A percentile compares a stretch with the other conserved stretches of the same genome.
Evolutionary conservation across 2,113 vertebrate genomes (phyloP).

Genomic region (Cettia cetti): DNA sequence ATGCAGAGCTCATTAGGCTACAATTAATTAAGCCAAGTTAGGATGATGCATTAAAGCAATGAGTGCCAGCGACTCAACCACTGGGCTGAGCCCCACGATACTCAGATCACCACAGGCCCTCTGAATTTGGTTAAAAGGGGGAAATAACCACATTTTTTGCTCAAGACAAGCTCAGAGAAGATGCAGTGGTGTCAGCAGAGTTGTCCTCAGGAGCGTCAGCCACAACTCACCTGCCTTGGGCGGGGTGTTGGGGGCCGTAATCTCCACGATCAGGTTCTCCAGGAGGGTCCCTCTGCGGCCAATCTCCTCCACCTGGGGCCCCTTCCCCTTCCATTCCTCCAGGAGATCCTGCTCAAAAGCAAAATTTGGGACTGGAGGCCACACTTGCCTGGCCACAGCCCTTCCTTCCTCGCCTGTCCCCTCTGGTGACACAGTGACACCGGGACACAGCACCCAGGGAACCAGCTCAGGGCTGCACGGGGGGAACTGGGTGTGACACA

Average conservation of each 20-base stretch:
- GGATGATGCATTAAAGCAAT: not conserved
- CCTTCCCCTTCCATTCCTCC: constrained; percentile 84
- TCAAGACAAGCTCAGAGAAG: not conserved
- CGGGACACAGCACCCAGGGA: not conserved
- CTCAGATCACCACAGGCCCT: not conserved
- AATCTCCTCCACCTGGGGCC: constrained; percentile 82
- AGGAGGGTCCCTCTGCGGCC: constrained; percentile 84
- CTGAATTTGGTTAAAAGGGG: not conserved
- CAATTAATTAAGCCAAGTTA: not conserved
- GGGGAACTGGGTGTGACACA: not conserved
- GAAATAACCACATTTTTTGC: not conserved
- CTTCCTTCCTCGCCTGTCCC: fast-evolving
- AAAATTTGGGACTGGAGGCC: not conserved
- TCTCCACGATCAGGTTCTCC: constrained; percentile 88
- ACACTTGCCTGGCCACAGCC: fast-evolving
- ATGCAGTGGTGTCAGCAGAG: not conserved
- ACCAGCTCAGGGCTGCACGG: fast-evolving
- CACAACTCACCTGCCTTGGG: constrained; percentile 73
- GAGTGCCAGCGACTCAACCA: fast-evolving
- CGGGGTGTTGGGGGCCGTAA: constrained; percentile 85
- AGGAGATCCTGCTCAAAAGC: constrained; percentile 77
- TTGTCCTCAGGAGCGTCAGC: fast-evolving
- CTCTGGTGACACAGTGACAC: not conserved
- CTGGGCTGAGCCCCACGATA: fast-evolving
- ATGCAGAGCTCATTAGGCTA: not conserved